Evolutionary conservation across 2,113 vertebrate genomes (phyloP).

Genomic region (Pterocles burchelli): DNA sequence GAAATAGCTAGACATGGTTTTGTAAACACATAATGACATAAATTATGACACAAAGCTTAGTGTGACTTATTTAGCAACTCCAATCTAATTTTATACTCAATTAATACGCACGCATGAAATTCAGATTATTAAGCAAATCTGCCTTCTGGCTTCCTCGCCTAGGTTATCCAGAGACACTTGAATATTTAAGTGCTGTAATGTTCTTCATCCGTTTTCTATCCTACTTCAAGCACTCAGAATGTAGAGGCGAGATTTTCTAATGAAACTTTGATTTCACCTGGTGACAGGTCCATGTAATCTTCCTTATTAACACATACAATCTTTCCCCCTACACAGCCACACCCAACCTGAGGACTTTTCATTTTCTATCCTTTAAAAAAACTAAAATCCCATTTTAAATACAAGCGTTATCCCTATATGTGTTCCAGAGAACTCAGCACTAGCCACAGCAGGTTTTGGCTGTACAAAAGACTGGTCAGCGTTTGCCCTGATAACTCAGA

Average conservation of each 20-base stretch:
- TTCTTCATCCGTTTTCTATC: not conserved
- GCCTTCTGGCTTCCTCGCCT: not conserved
- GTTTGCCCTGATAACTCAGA: not conserved
- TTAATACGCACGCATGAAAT: not conserved
- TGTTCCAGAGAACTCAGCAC: not conserved
- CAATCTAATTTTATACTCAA: not conserved
- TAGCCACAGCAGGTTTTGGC: too few relatives aligned
- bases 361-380: not conserved
- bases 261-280: not conserved
- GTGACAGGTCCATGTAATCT: rapidly evolving
- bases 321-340: not conserved
- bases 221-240: not conserved
- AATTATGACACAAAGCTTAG: not conserved
- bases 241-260: not conserved
- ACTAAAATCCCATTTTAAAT: not conserved
- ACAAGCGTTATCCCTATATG: not conserved
- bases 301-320: rapidly evolving
- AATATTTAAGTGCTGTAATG: not conserved
- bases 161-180: not conserved
- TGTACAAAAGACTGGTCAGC: not conserved
- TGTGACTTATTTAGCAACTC: not conserved
- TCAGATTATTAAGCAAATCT: not conserved
- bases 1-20: not conserved
- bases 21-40: not conserved
- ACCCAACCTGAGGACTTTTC: not conserved